These are phyloP conservation scores for Drosophila navojoa DNA, from an alignment of 1,140 invertebrate genomes.

Conservation along the genomic window DNA sequence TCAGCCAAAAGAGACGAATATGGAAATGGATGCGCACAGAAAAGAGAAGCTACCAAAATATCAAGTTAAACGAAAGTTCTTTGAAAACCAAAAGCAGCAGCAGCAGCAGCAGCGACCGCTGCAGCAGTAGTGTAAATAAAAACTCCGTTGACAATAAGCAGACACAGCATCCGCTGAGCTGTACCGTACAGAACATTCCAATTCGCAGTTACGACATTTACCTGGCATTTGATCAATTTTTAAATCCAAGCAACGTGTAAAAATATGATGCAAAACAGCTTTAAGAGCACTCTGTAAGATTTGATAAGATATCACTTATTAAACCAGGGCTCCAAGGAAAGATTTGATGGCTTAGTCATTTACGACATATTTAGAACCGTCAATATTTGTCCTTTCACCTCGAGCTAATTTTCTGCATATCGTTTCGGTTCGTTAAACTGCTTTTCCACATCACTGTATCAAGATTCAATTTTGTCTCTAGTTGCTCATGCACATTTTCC, in stretches of 20 bases:
- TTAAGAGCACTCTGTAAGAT: no score
- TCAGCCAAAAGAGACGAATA: conserved; percentile 42
- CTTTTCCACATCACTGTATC: no score
- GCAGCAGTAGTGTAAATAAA: conserved; percentile 61
- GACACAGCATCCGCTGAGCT: conserved; percentile 20
- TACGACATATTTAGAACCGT: no score
- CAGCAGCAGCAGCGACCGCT: conserved; percentile 9
- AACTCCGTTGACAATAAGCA: conserved; percentile 57
- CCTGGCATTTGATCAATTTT: not conserved
- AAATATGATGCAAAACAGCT: no score
- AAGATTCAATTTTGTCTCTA: no score
- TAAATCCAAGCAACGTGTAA: not conserved
- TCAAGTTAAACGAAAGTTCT: conserved; percentile 16
- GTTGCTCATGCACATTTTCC: no score
- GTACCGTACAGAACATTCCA: conserved; percentile 44
- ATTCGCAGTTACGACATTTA: conserved; percentile 43
- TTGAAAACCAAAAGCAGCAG: conserved; percentile 22
- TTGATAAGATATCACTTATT: no score
- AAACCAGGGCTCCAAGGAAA: no score
- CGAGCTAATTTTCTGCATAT: no score
- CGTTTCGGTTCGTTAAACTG: no score
- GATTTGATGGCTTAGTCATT: no score
- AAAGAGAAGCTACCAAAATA: not conserved
- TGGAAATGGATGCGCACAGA: conserved; percentile 8
- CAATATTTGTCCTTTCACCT: no score